Evolutionary conservation across 53 echinoderm and acorn worm species (phyloP), one percentile per base, ranked within the genome.

Genomic region (Crossaster papposus): DNA sequence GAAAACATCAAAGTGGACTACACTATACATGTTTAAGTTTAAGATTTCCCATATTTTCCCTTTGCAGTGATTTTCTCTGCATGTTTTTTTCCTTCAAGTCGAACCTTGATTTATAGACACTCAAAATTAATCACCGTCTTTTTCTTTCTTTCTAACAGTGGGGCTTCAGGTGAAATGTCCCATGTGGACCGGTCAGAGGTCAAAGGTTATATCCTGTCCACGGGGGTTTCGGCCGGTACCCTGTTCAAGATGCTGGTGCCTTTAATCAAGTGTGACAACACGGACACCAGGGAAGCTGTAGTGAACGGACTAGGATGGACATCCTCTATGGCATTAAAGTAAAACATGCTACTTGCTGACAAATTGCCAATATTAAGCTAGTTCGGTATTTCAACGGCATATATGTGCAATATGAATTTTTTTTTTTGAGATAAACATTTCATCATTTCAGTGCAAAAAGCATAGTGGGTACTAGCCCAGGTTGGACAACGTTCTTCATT

Each of bases 161-260:
- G 79, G 29, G 5, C 72, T 15, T 58, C 62, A 29, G 51, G 89
- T 77, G 94, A 91, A 65, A 89, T 89, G 35, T 79, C 89, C 31
- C 94, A 94, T 75, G 38, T 91, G 72, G 94, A 94, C 74, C 89
- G 90, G 68, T 70, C 87, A 32, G 94, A 94, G 79, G 90, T 89
- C 33, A 92, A 84, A 80, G 91, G 90, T 15, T 93, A 96, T 76
- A 91, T 72, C 52, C 77, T 83, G 26, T 91, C 93, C 54, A 88
- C 93, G 14, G 90, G 90, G 9, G 93, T 93, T 18, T 95, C 97
- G 0, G 99, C 99, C 34, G 93, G 92, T 14, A 96, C 94, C 2
- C 91, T 99, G 52, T 96, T 99, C 92, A 99, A 99, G 91, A 90
- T 95, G 92, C 86, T 99, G 34, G 99, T 96, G 17, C 99, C 96